Evolutionary conservation across 2,888 invertebrate species (phyloP).

Genomic region (Caenorhabditis imperialis): DNA sequence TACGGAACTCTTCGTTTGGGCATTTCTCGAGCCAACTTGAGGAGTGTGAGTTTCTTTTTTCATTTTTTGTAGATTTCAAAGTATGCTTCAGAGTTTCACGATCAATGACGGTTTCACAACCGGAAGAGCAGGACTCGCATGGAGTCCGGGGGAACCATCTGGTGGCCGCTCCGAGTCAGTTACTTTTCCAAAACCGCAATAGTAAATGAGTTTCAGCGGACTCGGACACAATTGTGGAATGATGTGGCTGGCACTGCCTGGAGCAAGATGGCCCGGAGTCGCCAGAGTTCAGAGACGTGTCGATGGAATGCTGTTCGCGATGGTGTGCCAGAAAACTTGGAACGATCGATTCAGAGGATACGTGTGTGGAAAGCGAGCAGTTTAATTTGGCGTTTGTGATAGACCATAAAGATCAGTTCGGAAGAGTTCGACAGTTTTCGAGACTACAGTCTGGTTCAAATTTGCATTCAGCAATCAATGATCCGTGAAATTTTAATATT

Average conservation of each 20-base stretch:
- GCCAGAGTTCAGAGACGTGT: background rate
- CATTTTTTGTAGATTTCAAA: too few relatives aligned
- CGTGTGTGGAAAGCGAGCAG: slow-evolving; percentile 20
- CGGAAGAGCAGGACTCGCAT: background rate
- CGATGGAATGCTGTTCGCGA: slow-evolving; percentile 23
- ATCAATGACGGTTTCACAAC: background rate
- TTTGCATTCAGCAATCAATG: too few relatives aligned
- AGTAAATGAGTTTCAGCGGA: slow-evolving; percentile 8
- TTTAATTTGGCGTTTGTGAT: background rate
- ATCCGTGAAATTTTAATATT: too few relatives aligned
- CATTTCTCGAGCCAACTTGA: background rate
- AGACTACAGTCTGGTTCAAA: too few relatives aligned
- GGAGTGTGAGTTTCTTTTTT: slow-evolving; percentile 4
- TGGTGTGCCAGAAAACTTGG: slow-evolving; percentile 14
- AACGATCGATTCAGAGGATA: slow-evolving; percentile 23
- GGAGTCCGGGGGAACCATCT: background rate
- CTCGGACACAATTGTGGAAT: slow-evolving; percentile 13
- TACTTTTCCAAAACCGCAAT: background rate
- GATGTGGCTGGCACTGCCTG: slow-evolving; percentile 20
- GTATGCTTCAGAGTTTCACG: background rate
- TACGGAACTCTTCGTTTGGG: slow-evolving; percentile 2
- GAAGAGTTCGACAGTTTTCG: too few relatives aligned
- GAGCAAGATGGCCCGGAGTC: slow-evolving; percentile 2
- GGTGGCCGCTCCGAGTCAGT: slow-evolving; percentile 1
- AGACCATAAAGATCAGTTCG: too few relatives aligned